Evolutionary conservation across 2,888 invertebrate genomes (phyloP).

Genomic region (Lapara coniferarum): DNA sequence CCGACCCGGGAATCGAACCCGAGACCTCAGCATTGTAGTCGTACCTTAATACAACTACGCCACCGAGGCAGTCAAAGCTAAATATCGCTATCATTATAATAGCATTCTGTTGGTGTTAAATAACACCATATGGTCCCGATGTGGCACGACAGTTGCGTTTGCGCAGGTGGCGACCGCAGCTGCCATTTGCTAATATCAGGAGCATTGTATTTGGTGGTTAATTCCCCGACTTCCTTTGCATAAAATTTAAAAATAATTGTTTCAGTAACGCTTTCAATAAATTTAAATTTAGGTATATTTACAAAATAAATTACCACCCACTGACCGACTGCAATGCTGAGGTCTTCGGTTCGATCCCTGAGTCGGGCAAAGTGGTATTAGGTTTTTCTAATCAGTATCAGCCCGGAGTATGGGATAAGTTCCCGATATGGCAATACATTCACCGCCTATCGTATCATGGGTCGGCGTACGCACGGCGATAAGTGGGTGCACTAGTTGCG

Average conservation of each 20-base stretch:
- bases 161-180: conserved; percentile 70
- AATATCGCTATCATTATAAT: conserved; percentile 3
- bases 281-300: too few relatives aligned
- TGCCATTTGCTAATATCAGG: conserved; percentile 44
- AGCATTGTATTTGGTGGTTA: neutral
- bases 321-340: neutral
- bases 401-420: neutral
- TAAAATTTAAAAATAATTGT: neutral
- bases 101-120: neutral
- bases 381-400: too few relatives aligned
- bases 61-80: too few relatives aligned
- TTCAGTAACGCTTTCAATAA: too few relatives aligned
- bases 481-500: too few relatives aligned
- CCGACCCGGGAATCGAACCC: too few relatives aligned
- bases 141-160: conserved; percentile 56
- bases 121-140: conserved; percentile 53
- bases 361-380: too few relatives aligned
- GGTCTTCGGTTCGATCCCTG: too few relatives aligned
- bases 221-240: neutral
- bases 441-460: too few relatives aligned
- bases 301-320: neutral
- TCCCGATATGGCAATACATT: neutral
- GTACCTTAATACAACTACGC: too few relatives aligned
- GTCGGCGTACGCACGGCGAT: too few relatives aligned
- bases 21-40: too few relatives aligned